phyloP scores from a whole-genome alignment of 2,888 invertebrate species.

The Uropetala carovei region DNA sequence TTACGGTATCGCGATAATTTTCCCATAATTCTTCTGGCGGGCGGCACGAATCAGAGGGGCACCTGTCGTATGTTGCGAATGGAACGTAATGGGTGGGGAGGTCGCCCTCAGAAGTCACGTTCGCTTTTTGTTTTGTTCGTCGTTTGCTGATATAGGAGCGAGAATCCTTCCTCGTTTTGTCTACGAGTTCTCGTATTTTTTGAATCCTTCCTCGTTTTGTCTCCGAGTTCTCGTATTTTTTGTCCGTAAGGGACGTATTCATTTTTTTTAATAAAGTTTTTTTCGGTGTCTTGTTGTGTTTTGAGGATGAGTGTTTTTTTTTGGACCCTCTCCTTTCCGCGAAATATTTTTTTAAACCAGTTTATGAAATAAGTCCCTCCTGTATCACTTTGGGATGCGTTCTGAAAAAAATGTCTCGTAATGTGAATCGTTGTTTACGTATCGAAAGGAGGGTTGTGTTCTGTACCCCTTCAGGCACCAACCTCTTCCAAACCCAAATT shows the following conservation, averaged over 20 bases:
- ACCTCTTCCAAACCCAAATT: too few species aligned
- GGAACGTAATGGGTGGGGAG: neutral
- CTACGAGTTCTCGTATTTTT: neutral
- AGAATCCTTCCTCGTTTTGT: neutral
- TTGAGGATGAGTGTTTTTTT: neutral
- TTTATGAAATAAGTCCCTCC: too few species aligned
- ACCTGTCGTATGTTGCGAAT: neutral
- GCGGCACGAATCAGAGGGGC: constrained; percentile 19
- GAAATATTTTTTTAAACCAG: neutral
- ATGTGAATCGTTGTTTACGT: too few species aligned
- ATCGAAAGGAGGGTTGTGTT: too few species aligned
- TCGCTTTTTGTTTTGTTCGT: too few species aligned
- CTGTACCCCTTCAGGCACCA: too few species aligned
- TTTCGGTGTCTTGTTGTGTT: too few species aligned
- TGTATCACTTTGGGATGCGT: neutral
- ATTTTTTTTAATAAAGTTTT: neutral
- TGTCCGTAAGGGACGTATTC: neutral
- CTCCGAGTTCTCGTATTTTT: neutral
- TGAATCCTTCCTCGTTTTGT: neutral
- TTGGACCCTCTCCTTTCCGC: neutral
- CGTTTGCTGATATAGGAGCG: neutral
- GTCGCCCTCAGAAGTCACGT: neutral
- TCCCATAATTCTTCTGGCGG: neutral
- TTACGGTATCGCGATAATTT: constrained; percentile 28
- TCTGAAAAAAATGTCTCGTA: too few species aligned